Evolutionary conservation across 2,797 vertebrate species (phyloP).

Genomic region (Falco cherrug): DNA sequence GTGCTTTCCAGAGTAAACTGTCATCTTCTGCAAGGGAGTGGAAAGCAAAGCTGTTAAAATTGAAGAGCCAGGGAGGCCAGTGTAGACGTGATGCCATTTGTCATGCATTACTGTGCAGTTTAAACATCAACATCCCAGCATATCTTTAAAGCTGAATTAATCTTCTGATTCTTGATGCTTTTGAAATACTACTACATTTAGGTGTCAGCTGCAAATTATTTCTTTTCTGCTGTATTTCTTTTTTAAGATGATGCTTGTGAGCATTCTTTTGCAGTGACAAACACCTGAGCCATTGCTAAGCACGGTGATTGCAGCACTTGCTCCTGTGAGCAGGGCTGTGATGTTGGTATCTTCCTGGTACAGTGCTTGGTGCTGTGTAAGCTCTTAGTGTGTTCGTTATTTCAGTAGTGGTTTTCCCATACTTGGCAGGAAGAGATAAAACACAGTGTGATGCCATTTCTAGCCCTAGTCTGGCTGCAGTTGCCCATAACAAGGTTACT

Average conservation of each 20-base stretch:
- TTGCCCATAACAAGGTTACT: not conserved
- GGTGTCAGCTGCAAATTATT: not conserved
- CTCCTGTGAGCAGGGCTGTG: not conserved
- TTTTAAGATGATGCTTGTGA: not conserved
- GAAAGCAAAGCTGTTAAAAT: conserved; percentile 5
- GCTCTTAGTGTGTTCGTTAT: not conserved
- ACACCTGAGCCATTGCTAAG: not conserved
- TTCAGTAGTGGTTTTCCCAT: not conserved
- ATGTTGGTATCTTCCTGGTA: not conserved
- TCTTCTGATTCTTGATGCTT: not conserved
- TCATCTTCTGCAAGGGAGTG: not conserved
- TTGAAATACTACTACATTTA: not conserved
- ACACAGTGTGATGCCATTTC: not conserved
- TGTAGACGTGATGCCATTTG: not conserved
- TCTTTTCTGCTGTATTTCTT: not conserved
- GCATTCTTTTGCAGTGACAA: not conserved
- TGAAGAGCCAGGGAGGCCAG: not conserved
- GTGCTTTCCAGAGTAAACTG: not conserved
- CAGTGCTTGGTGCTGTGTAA: not conserved
- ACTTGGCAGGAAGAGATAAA: not conserved
- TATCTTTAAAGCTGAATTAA: not conserved
- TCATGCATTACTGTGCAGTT: not conserved
- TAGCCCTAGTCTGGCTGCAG: not conserved
- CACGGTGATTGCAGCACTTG: not conserved
- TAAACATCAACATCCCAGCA: not conserved